Evolutionary conservation across 2,113 vertebrate species (phyloP).

Genomic region (Ammodramus savannarum): DNA sequence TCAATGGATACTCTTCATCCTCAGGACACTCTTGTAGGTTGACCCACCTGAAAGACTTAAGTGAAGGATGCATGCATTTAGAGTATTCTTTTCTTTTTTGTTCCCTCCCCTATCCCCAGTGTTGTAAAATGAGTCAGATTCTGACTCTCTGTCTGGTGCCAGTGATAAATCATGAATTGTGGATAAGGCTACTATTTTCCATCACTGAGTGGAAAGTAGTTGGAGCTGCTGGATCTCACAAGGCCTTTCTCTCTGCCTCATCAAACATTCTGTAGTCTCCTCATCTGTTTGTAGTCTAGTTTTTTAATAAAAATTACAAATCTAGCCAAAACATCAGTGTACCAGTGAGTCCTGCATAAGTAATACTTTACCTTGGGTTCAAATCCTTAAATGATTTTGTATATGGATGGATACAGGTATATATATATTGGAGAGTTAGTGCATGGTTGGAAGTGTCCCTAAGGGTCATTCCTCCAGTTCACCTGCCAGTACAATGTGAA

Average conservation of each 20-base stretch:
- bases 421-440: background rate
- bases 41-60: background rate
- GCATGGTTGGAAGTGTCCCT: background rate
- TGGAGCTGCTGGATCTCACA: background rate
- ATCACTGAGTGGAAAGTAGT: background rate
- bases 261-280: background rate
- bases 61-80: background rate
- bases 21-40: background rate
- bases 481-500: background rate
- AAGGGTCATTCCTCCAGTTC: background rate
- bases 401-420: background rate
- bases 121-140: conserved; percentile 11
- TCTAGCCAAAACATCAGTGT: background rate
- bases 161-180: background rate
- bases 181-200: conserved; percentile 14
- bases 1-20: background rate
- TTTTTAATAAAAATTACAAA: background rate
- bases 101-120: background rate
- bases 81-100: background rate
- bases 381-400: background rate
- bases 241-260: background rate
- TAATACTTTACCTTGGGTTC: background rate
- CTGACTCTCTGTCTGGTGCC: conserved; percentile 15
- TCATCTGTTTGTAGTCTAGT: background rate
- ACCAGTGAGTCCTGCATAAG: background rate